Evolutionary conservation across 2,113 vertebrate genomes (phyloP), one percentile per base, ranked within the genome.

Genomic region (Gadus chalcogrammus): DNA sequence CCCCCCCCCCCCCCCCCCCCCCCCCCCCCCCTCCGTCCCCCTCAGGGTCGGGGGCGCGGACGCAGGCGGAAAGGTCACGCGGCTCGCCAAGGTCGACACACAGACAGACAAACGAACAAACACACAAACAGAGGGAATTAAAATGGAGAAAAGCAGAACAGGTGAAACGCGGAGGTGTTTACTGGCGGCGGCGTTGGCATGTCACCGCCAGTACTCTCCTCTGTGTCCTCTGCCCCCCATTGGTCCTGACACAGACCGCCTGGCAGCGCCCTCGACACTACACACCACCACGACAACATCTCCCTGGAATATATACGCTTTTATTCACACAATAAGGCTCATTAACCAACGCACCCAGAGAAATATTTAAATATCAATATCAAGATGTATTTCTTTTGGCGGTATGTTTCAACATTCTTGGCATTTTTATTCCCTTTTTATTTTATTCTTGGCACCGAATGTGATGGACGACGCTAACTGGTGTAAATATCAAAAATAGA

Each of bases 81-180:
- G 89, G 90, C 88, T 85, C 3, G 73, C 79, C 87, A 92, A 92
- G 91, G 91, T 92, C 89, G 79, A 90, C 89, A 90, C 89, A 90
- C 84, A 91, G 85, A 89, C 85, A 85, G 83, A 85, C 82, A 82
- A 87, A 70, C 73, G 88, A 90, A 90, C 84, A 91, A 86, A 89
- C 85, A 87, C 82, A 85, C 81, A 82, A 87, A 86, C 82, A 84
- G 81, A 88, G 75, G 80, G 82, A 88, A 89, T 88, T 86, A 89
- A 89, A 89, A 86, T 48, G 59, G 77, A 83, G 84, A 79, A 87
- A 90, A 91, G 84, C 82, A 86, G 80, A 75, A 74, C 75, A 79
- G 82, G 70, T 79, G 83, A 88, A 87, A 87, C 69, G 70, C 81
- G 85, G 79, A 38, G 60, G 73, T 71, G 79, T 74, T 81, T 73